Base-by-base conservation (phyloP, 2,113 vertebrate species). In the Anolis carolinensis region DNA sequence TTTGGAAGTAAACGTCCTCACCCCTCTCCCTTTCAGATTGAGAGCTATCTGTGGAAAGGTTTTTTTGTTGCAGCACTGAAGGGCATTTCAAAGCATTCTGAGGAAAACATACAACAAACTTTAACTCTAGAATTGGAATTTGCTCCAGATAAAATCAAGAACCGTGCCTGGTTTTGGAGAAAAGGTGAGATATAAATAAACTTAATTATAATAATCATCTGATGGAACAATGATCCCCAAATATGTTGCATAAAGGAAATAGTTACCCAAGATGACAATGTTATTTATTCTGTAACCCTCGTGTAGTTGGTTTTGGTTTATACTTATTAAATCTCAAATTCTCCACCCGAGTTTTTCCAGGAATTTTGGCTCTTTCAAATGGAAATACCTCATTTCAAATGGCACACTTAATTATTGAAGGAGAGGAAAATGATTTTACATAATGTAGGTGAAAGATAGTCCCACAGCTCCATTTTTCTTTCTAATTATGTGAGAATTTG, bases 401-500 rank as follows among this genome's bases (percentile, higher is more conserved):
- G 88, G 52, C 68, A 72, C 93, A 70, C 83, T 89, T 92, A 91
- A 91, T 92, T 94, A 89, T 27, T 76, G 74, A 91, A 44, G 73
- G 30, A 78, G 36, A 4, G 39, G 52, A 50, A 70, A 82, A 72
- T 83, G 23, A 68, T 50, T 77, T 86, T 87, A 82, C 48, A 83
- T 82, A 87, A 81, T 34, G 48, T 32, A 85, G 36, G 72, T 2
- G 0, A 84, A 59, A 79, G 72, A 89, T 39, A 84, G 75, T 86
- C 90, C 87, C 88, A 86, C 1, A 87, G 85, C 86, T 89, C 89
- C 85, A 50, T 77, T 88, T 84, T 88, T 93, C 83, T 79, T 89
- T 89, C 87, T 90, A 92, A 91, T 82, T 90, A 87, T 25, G 52
- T 76, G 85, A 88, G 76, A 86, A 83, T 44, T 10, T 91, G 90